Evolutionary conservation across 2,797 vertebrate species (phyloP), one percentile per base, ranked within the genome.

Genomic region (Scleropages formosus): DNA sequence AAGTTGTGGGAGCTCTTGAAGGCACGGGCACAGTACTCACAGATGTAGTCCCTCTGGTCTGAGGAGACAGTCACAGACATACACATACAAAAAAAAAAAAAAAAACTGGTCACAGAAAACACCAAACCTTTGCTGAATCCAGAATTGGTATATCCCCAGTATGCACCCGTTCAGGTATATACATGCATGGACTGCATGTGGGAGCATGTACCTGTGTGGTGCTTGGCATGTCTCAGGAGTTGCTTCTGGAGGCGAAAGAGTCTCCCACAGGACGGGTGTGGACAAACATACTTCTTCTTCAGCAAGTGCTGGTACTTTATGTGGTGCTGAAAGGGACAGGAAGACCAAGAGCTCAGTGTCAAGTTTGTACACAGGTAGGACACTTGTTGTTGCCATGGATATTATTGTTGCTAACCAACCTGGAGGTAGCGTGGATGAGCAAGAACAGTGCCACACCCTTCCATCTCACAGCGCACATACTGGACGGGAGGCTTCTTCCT

Each of bases 41-140:
- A 99, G 84, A 99, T 99, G 86, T 99, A 99, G 88, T 99, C 97
- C 82, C 97, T 93, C 88, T 99, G 97, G 91, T 99, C 97, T 98
- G 83, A 58, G 3, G 12, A 13, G 11, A 13, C 12, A 53, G 53
- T 3, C 3, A 6, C 12, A 4, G 58, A 13, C 10, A 12, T 53
- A 13, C 53, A 58, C 53, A 3, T 12, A 13, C 4, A 11, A 53
- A n/a, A n/a, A n/a, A n/a, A n/a, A n/a, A n/a, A n/a, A n/a, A n/a
- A n/a, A n/a, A n/a, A n/a, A n/a, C n/a, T n/a, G 11, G 49, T 53
- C 49, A 9, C 49, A 9, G 9, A 49, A 53, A 10, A 13, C 53
- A 13, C 39, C 31, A 39, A 6, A 39, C 31, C 2, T 6, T 39
- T 6, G 39, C 31, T 2, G 2, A 39, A 39, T 39, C 6, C 6